phyloP scores from a whole-genome alignment of 2,113 vertebrate species.

The Takifugu bimaculatus region DNA sequence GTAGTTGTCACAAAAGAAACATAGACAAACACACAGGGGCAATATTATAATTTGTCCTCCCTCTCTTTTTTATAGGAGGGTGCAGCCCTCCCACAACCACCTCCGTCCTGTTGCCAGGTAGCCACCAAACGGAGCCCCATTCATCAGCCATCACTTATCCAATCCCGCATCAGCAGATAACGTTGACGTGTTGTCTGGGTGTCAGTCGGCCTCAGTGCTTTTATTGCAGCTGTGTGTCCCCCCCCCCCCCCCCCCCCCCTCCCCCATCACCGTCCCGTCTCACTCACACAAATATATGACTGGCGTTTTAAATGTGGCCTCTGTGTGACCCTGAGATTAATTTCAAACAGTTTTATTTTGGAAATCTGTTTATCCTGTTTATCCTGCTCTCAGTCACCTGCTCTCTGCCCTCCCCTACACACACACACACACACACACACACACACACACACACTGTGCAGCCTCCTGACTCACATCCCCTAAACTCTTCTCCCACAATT shows the following conservation, averaged over 20 bases:
- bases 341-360: too few relatives aligned
- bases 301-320: too few relatives aligned
- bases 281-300: too few relatives aligned
- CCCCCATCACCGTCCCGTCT: not conserved
- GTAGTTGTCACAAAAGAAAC: slow-evolving; percentile 34
- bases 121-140: slow-evolving; percentile 11
- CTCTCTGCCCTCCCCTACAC: too few relatives aligned
- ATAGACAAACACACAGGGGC: slow-evolving; percentile 3
- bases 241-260: not conserved
- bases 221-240: slow-evolving; percentile 26
- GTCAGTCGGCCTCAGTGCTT: not conserved
- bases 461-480: too few relatives aligned
- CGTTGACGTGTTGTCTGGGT: not conserved
- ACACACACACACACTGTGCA: too few relatives aligned
- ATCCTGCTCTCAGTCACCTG: too few relatives aligned
- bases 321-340: too few relatives aligned
- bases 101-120: slow-evolving; percentile 30
- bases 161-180: slow-evolving; percentile 10
- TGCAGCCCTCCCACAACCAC: slow-evolving; percentile 5
- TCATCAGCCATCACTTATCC: slow-evolving; percentile 5
- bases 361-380: too few relatives aligned
- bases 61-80: slow-evolving; percentile 13
- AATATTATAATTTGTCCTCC: slow-evolving; percentile 33
- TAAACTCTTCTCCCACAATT: too few relatives aligned
- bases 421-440: too few relatives aligned